These are phyloP conservation scores for Malthinus flaveolus DNA, from an alignment of 2,888 invertebrate species.

Conservation along the genomic window DNA sequence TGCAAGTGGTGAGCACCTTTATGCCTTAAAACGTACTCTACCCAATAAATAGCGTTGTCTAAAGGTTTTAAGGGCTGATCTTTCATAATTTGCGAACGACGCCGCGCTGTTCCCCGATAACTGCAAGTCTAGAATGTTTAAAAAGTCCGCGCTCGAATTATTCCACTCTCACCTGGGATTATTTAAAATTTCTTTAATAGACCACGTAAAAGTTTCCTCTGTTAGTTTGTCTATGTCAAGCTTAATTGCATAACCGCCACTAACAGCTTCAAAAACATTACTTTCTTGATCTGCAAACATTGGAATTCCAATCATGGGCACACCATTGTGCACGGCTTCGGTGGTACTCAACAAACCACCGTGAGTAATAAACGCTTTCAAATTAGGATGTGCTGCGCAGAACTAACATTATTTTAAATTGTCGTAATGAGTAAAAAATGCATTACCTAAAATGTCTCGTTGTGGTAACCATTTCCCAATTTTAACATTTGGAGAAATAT, in stretches of 20 bases:
- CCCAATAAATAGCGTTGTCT: constrained; percentile 45
- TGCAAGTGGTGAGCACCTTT: constrained; percentile 49
- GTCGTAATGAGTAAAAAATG: not conserved
- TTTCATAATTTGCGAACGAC: constrained; percentile 13
- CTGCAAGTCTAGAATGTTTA: constrained; percentile 12
- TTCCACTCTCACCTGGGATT: constrained; percentile 36
- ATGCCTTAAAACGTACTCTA: constrained; percentile 48
- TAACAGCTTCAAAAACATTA: constrained; percentile 54
- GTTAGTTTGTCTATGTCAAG: constrained; percentile 51
- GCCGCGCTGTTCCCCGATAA: constrained; percentile 16
- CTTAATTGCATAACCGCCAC: constrained; percentile 51
- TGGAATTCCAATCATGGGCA: constrained; percentile 59
- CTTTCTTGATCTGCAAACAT: constrained; percentile 58
- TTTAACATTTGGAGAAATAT: constrained; percentile 23
- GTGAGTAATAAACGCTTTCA: constrained; percentile 62
- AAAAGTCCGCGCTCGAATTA: not conserved
- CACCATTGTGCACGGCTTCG: constrained; percentile 58
- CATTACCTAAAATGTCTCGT: constrained; percentile 41
- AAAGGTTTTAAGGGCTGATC: constrained; percentile 40
- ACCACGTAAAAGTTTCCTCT: constrained; percentile 49
- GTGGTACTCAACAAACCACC: constrained; percentile 62
- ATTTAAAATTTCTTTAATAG: constrained; percentile 49
- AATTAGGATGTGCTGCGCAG: constrained; percentile 57
- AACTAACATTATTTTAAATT: constrained; percentile 17
- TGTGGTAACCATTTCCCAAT: constrained; percentile 44